Base-by-base conservation (phyloP, 2,797 vertebrate species). In the Cynopterus sphinx region DNA sequence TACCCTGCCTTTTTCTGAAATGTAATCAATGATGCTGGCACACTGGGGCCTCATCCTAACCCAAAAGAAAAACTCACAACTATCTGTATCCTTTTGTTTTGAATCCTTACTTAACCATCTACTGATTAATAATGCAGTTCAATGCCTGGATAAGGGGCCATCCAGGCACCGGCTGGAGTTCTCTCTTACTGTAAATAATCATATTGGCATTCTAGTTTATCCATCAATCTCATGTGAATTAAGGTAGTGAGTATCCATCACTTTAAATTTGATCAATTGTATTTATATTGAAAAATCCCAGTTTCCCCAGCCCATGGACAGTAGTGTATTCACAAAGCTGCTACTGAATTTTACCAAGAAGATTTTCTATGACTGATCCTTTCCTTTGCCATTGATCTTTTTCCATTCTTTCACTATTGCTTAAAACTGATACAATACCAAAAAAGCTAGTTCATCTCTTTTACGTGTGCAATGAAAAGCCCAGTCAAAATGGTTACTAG, bases 211-310 rank as follows among this genome's bases (percentile, higher is more conserved):
- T 87, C 55, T 31, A 59, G 33, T 78, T 91, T 55, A 78, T 70
- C 51, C 55, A 31, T 91, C 63, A 12, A 12, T 59, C 82, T 87
- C 36, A 12, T 4, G 26, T 21, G 63, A 53, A 65, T 12, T 82
- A 55, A 91, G 41, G 89, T 85, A 51, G 87, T 46, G 57, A 81
- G 28, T 36, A 74, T 31, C 63, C 49, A 31, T 85, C 57, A 81
- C 93, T 68, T 94, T 77, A 43, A 87, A 57, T 87, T 26, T 33
- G 91, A 73, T 92, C 75, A 55, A 57, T 68, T 87, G 41, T n/a
- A 79, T 67, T 61, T 8, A n/a, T 28, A 39, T 16, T 8, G 16
- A 81, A 33, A 61, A 75, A 81, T 57, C 55, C 71, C 55, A 59
- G 16, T 53, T 82, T 85, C 71, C 75, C 28, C 5, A 63, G 65